Evolutionary conservation across 2,113 vertebrate genomes (phyloP).

Genomic region (Sinocyclocheilus grahami): DNA sequence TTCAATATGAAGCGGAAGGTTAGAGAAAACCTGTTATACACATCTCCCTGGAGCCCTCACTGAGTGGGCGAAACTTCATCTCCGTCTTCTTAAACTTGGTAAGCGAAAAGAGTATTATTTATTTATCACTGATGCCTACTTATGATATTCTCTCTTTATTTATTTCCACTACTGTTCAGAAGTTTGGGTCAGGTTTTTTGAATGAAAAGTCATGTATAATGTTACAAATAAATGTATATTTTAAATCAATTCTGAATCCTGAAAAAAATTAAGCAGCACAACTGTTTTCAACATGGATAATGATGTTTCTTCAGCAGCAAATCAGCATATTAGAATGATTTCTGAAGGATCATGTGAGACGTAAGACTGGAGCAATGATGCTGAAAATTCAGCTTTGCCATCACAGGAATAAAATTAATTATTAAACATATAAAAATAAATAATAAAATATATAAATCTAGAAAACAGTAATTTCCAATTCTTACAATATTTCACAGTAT

Average conservation of each 20-base stretch:
- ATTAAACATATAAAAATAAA: too few relatives aligned
- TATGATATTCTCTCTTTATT: background rate
- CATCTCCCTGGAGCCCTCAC: conserved; percentile 2
- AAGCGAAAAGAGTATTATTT: conserved; percentile 51
- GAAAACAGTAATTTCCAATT: too few relatives aligned
- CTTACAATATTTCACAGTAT: background rate
- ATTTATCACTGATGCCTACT: background rate
- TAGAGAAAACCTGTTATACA: background rate
- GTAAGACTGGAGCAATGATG: background rate
- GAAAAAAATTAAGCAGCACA: background rate
- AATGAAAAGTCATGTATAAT: background rate
- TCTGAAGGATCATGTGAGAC: background rate
- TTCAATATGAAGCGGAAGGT: conserved; percentile 57
- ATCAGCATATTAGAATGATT: background rate
- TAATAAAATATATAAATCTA: background rate
- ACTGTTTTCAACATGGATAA: background rate
- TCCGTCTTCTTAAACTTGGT: conserved; percentile 56
- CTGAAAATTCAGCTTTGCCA: background rate
- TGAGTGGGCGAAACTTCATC: background rate
- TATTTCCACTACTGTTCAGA: background rate
- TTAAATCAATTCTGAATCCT: background rate
- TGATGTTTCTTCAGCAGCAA: background rate
- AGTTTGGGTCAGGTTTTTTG: background rate
- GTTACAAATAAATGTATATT: background rate
- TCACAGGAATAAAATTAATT: background rate